Conservation (phyloP, 1,140 invertebrate genomes). For the Rhyzopertha dominica region DNA sequence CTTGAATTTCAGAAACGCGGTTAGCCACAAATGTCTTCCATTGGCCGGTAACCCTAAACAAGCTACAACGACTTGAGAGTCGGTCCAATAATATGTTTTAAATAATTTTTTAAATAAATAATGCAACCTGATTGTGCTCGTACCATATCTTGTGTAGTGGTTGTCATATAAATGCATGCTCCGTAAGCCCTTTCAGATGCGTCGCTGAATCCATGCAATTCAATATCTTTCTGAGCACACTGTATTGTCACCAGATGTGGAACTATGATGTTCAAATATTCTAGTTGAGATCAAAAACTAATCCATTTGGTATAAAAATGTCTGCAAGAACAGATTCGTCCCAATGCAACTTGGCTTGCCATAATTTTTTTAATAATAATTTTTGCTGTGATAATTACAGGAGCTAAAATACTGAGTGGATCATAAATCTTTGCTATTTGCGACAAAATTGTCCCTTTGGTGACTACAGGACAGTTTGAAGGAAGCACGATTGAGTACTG, state of each 20-base stretch:
- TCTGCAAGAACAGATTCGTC: slow-evolving; percentile 15
- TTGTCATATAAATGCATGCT: slow-evolving; percentile 27
- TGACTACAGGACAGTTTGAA: slow-evolving; percentile 5
- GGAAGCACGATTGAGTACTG: no score
- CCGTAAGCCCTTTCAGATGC: slow-evolving; percentile 34
- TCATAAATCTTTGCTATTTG: slow-evolving; percentile 38
- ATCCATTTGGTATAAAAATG: slow-evolving; percentile 12
- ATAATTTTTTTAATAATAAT: slow-evolving; percentile 48
- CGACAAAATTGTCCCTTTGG: slow-evolving; percentile 23
- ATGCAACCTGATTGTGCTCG: no score
- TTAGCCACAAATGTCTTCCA: no score
- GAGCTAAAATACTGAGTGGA: slow-evolving; percentile 43
- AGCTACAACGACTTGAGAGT: no score
- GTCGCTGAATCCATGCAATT: slow-evolving; percentile 19
- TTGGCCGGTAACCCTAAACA: no score
- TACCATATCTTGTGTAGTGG: no score
- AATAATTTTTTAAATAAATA: slow-evolving; percentile 9
- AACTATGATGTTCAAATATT: slow-evolving; percentile 1
- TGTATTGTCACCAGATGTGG: not conserved
- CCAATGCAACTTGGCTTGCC: slow-evolving; percentile 28
- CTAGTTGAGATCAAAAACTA: slow-evolving; percentile 10
- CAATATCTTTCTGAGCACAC: no score
- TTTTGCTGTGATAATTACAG: slow-evolving; percentile 44
- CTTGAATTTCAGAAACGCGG: no score
- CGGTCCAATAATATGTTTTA: slow-evolving; percentile 11